These are phyloP conservation scores for Anneissia japonica DNA, from an alignment of 35 echinoderm and acorn worm species.

Conservation along the genomic window DNA sequence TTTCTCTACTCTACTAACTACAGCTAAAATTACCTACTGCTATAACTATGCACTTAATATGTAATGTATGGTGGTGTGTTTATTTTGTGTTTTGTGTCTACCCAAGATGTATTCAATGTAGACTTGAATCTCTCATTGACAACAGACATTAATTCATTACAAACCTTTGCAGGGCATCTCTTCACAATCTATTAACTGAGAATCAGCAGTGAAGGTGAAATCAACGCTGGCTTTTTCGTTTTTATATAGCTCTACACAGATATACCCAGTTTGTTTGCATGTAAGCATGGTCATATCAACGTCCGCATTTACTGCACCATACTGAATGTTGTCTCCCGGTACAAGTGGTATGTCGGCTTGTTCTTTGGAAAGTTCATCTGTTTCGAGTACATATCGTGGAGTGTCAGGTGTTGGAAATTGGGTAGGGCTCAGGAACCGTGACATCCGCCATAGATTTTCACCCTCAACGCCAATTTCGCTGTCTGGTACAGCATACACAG, in stretches of 20 bases:
- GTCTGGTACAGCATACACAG: not conserved
- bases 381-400: conserved; percentile 24
- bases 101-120: not conserved
- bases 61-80: not conserved
- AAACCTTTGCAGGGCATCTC: not conserved
- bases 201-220: conserved; percentile 43
- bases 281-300: conserved; percentile 75
- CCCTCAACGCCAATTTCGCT: conserved; percentile 33
- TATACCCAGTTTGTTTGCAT: conserved; percentile 56
- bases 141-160: not conserved
- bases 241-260: conserved; percentile 66
- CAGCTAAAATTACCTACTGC: not conserved
- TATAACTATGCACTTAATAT: not conserved
- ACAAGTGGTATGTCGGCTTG: conserved; percentile 41
- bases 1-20: not conserved
- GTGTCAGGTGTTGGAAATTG: conserved; percentile 10
- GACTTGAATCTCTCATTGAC: not conserved
- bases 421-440: conserved; percentile 50
- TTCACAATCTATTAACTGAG: not conserved
- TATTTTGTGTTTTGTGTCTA: not conserved
- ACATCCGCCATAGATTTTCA: conserved; percentile 60
- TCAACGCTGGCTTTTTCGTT: conserved; percentile 39
- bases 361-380: conserved; percentile 40
- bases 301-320: conserved; percentile 40
- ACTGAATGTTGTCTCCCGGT: conserved; percentile 42